Conservation (phyloP, 2,888 invertebrate genomes). For the Agonopterix arenella region DNA sequence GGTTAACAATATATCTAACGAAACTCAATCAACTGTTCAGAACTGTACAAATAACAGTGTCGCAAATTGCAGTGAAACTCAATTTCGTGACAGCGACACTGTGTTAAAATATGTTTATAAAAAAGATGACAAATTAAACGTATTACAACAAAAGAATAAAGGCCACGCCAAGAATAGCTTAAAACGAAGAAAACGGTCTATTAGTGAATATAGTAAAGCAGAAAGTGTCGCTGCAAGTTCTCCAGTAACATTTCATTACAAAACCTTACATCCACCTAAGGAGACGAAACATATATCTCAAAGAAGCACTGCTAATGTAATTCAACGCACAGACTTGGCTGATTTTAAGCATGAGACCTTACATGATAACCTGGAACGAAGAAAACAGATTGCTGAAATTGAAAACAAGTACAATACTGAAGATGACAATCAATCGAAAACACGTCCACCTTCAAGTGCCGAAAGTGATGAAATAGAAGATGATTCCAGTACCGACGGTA, state of each 20-base stretch:
- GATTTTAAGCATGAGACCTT: slow-evolving; percentile 55
- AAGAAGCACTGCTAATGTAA: slow-evolving; percentile 24
- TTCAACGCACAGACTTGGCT: slow-evolving; percentile 43
- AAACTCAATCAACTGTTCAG: no score
- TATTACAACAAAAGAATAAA: slow-evolving; percentile 25
- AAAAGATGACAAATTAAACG: slow-evolving; percentile 26
- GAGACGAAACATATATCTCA: slow-evolving; percentile 20
- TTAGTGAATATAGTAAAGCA: slow-evolving; percentile 16
- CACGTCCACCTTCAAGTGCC: slow-evolving; percentile 3
- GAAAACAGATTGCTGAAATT: not conserved
- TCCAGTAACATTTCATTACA: slow-evolving; percentile 44
- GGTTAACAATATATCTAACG: not conserved
- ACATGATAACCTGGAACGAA: slow-evolving; percentile 26
- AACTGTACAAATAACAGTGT: not conserved
- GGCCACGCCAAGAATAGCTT: slow-evolving; percentile 51
- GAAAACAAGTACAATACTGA: slow-evolving; percentile 1
- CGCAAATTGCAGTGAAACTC: slow-evolving; percentile 1
- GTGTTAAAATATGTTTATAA: slow-evolving; percentile 53
- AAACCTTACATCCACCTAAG: slow-evolving; percentile 35
- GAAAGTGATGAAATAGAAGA: slow-evolving; percentile 12
- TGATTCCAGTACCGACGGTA: slow-evolving; percentile 2
- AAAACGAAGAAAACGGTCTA: slow-evolving; percentile 39
- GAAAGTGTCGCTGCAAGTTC: slow-evolving; percentile 22
- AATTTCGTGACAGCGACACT: slow-evolving; percentile 25
- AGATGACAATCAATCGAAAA: slow-evolving; percentile 10